A percentile compares a stretch with the other conserved stretches of the same genome.
These are phyloP conservation scores for Intellagama lesueurii DNA, from an alignment of 2,797 vertebrate genomes.

Conservation along the genomic window DNA sequence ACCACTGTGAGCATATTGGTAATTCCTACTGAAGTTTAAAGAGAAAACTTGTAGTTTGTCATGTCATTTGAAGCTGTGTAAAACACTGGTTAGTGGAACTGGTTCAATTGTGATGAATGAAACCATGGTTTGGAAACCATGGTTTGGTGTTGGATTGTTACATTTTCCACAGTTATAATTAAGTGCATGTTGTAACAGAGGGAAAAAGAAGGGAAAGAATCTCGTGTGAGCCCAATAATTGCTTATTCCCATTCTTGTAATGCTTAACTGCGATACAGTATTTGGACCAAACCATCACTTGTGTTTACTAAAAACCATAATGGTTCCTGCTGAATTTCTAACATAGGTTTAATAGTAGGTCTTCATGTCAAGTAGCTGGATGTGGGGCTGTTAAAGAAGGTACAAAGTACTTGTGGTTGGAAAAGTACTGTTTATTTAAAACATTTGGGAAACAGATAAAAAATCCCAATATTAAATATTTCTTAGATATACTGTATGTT, in stretches of 20 bases:
- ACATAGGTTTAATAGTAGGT: background rate
- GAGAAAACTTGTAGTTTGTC: background rate
- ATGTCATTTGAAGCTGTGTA: background rate
- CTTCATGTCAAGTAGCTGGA: slow-evolving; percentile 11
- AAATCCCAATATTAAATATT: slow-evolving; percentile 16
- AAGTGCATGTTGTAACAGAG: background rate
- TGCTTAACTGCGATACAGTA: background rate
- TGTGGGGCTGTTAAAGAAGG: background rate
- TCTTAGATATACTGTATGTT: slow-evolving; percentile 16
- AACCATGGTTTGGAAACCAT: background rate
- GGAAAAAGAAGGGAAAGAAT: background rate
- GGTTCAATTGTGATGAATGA: background rate
- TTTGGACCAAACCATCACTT: background rate
- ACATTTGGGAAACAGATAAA: background rate
- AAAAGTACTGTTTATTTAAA: slow-evolving; percentile 3
- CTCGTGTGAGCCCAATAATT: background rate
- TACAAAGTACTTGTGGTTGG: background rate
- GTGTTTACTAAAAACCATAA: background rate
- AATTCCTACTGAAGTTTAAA: no score
- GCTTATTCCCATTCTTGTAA: background rate
- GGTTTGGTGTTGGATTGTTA: background rate
- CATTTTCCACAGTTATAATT: background rate
- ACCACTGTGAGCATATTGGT: background rate
- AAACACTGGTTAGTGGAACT: background rate
- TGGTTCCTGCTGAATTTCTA: background rate